Evolutionary conservation across 2,888 invertebrate species (phyloP).

Genomic region (Timandra comae): DNA sequence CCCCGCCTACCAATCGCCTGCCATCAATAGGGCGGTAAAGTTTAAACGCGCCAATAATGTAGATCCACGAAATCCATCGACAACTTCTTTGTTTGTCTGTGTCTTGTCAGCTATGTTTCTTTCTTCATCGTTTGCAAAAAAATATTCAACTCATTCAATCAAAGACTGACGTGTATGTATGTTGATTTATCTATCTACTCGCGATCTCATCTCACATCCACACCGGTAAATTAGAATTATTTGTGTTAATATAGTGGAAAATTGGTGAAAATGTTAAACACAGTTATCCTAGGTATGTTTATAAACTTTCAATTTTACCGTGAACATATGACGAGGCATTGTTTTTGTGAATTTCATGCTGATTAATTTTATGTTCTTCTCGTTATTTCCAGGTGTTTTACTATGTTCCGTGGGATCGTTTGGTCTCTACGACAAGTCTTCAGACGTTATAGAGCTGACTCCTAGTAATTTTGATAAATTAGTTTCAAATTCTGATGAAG

Average conservation of each 20-base stretch:
- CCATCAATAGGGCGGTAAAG: conserved; percentile 37
- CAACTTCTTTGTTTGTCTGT: conserved; percentile 36
- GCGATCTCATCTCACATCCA: no score
- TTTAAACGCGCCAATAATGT: conserved; percentile 47
- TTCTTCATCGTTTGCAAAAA: conserved; percentile 24
- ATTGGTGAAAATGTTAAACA: conserved; percentile 48
- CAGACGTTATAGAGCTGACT: conserved; percentile 91
- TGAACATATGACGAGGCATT: conserved; percentile 25
- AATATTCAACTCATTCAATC: no score
- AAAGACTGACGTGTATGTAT: conserved; percentile 58
- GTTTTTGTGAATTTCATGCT: no score
- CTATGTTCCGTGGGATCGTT: conserved; percentile 47
- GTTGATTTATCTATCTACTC: conserved; percentile 30
- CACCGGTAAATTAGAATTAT: conserved; percentile 24
- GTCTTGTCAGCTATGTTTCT: conserved; percentile 7
- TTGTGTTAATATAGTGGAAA: conserved; percentile 31
- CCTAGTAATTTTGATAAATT: conserved; percentile 89
- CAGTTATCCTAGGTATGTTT: conserved; percentile 56
- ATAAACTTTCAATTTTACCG: conserved; percentile 39
- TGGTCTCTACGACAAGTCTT: conserved; percentile 80
- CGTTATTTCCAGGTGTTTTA: conserved; percentile 50
- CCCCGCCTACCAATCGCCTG: no score
- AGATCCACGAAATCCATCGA: conserved; percentile 67
- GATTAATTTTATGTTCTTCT: conserved; percentile 9
- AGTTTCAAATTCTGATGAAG: conserved; percentile 87